These are phyloP conservation scores for Ibidorhyncha struthersii DNA, from an alignment of 2,113 vertebrate species.

Conservation along the genomic window DNA sequence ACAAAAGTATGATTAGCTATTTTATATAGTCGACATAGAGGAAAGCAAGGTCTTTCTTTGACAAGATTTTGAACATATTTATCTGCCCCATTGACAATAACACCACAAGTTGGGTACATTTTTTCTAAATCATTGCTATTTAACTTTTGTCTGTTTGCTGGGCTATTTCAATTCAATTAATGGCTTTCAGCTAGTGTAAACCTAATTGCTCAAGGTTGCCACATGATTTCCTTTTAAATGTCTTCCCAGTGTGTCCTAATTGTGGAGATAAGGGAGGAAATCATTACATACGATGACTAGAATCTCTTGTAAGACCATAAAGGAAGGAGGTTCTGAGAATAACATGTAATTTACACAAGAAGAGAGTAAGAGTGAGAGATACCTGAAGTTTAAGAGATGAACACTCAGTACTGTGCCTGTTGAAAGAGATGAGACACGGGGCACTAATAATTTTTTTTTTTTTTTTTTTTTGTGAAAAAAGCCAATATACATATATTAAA, in stretches of 20 bases:
- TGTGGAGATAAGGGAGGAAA: neutral
- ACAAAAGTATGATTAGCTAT: neutral
- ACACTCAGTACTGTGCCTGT: neutral
- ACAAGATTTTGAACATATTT: neutral
- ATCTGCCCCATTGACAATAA: neutral
- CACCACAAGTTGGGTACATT: neutral
- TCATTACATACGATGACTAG: neutral
- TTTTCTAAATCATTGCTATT: neutral
- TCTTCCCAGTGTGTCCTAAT: neutral
- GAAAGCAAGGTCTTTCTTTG: neutral
- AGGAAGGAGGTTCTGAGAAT: neutral
- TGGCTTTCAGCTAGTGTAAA: neutral
- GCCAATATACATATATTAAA: accelerated
- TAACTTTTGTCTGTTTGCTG: neutral
- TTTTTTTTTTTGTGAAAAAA: neutral
- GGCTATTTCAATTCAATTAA: neutral
- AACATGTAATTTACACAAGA: neutral
- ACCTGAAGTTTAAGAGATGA: neutral
- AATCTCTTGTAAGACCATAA: neutral
- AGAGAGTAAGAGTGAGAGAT: neutral
- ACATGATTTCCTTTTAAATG: neutral
- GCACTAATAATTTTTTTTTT: neutral
- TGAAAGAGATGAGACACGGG: neutral
- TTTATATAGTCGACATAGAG: neutral
- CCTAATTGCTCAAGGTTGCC: neutral